Conservation (phyloP, 2,888 invertebrate genomes). For the Omphaloscelis lunosa region DNA sequence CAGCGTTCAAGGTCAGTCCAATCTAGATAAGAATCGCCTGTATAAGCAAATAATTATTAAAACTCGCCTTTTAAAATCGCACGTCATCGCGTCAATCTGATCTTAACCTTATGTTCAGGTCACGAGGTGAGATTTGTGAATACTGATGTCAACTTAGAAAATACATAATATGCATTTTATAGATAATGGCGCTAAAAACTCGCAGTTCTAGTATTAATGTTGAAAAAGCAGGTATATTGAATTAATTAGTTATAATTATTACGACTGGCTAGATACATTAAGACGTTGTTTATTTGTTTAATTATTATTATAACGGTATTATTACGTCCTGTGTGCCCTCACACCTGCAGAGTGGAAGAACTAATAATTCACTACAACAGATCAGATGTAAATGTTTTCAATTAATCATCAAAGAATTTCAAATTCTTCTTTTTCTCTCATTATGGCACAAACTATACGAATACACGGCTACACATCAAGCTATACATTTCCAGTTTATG, state of each 20-base stretch:
- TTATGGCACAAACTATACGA: too few species aligned
- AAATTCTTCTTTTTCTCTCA: background rate
- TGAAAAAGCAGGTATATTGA: conserved; percentile 30
- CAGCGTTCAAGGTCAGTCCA: background rate
- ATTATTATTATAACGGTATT: conserved; percentile 19
- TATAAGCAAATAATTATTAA: conserved; percentile 1
- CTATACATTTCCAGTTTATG: too few species aligned
- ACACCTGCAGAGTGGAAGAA: background rate
- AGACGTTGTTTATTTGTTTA: conserved; percentile 32
- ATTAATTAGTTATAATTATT: conserved; percentile 47
- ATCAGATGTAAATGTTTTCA: background rate
- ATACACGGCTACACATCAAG: background rate
- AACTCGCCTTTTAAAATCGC: background rate
- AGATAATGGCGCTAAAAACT: conserved; percentile 46
- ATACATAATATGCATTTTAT: conserved; percentile 43
- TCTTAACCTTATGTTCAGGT: conserved; percentile 50
- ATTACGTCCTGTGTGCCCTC: background rate
- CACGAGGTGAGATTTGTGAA: conserved; percentile 57
- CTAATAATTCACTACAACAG: background rate
- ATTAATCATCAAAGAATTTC: background rate
- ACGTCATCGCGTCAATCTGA: conserved; percentile 12
- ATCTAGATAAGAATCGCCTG: conserved; percentile 5
- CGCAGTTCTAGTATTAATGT: conserved; percentile 28
- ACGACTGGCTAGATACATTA: conserved; percentile 20
- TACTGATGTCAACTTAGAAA: conserved; percentile 61